Percentiles rank a stretch among this genome's conserved stretches.
Evolutionary conservation across 2,888 invertebrate species (phyloP).

Genomic region (Keiferia lycopersicella): DNA sequence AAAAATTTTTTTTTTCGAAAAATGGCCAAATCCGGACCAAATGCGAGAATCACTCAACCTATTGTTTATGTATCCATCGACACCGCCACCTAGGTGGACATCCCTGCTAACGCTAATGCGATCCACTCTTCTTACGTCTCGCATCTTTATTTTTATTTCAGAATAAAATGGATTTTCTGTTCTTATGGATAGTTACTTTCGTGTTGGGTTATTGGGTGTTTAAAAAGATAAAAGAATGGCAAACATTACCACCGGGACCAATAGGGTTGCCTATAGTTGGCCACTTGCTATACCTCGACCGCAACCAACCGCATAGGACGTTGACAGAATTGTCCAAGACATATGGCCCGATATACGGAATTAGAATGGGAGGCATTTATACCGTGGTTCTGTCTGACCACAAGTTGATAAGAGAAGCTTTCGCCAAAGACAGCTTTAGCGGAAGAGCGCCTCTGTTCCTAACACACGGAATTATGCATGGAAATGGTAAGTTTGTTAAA

Average conservation of each 20-base stretch:
- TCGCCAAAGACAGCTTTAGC: conserved; percentile 86
- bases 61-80: too few species aligned
- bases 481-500: conserved; percentile 85
- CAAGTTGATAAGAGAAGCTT: conserved; percentile 85
- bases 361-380: conserved; percentile 87
- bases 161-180: conserved; percentile 52
- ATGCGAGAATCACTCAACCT: too few species aligned
- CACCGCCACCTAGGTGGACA: too few species aligned
- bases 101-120: too few species aligned
- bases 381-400: conserved; percentile 90
- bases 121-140: too few species aligned
- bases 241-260: conserved; percentile 88
- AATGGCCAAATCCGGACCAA: too few species aligned
- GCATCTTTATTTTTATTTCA: neutral
- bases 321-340: conserved; percentile 84
- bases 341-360: conserved; percentile 88
- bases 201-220: conserved; percentile 60
- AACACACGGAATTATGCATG: conserved; percentile 93
- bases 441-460: conserved; percentile 91
- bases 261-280: conserved; percentile 89
- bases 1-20: too few species aligned
- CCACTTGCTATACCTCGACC: conserved; percentile 87
- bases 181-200: conserved; percentile 53
- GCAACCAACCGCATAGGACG: conserved; percentile 85
- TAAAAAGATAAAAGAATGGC: conserved; percentile 65